Conservation (phyloP, 2,113 vertebrate species). For the Gallinago media region DNA sequence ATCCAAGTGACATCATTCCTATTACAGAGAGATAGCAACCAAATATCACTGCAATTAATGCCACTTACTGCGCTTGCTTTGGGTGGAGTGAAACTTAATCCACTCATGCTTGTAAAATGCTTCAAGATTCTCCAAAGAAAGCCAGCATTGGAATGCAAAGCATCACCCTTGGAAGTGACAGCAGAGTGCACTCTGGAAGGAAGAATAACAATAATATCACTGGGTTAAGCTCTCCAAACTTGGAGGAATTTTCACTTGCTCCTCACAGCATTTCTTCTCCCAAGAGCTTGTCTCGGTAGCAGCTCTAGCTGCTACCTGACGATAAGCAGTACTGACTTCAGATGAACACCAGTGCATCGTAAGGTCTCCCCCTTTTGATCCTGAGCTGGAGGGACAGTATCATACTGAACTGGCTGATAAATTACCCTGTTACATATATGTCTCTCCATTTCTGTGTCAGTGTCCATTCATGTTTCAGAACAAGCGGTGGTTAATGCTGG, state of each 20-base stretch:
- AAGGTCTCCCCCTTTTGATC: background rate
- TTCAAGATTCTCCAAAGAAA: background rate
- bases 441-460: background rate
- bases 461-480: background rate
- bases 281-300: background rate
- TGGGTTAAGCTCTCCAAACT: background rate
- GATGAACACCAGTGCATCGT: background rate
- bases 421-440: background rate
- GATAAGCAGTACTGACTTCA: background rate
- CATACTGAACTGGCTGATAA: background rate
- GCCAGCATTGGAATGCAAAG: background rate
- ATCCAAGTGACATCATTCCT: background rate
- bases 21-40: background rate
- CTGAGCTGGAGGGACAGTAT: background rate
- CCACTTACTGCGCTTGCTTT: background rate
- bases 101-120: background rate
- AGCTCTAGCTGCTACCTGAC: background rate
- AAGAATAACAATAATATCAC: background rate
- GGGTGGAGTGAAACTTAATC: background rate
- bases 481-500: background rate
- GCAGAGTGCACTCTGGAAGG: background rate
- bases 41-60: background rate
- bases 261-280: background rate
- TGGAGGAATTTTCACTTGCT: background rate
- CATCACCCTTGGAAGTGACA: background rate